Percentiles rank a stretch among this genome's conserved stretches.
phyloP scores from a whole-genome alignment of 2,797 vertebrate species.

The Eidolon dupreanum region DNA sequence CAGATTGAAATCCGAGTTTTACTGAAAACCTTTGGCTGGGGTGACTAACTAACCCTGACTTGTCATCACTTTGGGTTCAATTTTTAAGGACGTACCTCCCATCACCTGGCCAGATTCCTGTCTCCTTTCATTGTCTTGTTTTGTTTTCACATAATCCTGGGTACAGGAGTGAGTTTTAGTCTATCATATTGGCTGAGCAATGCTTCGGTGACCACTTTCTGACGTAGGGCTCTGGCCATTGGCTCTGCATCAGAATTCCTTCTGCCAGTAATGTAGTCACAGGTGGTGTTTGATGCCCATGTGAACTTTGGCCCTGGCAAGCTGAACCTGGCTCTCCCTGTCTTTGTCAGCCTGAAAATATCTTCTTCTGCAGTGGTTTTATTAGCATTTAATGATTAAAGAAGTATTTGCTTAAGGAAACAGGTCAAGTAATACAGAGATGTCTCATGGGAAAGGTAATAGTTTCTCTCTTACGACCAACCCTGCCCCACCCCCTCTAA shows the following conservation, averaged over 20 bases:
- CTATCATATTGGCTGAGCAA: accelerated
- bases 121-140: neutral
- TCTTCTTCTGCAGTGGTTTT: neutral
- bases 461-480: neutral
- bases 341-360: neutral
- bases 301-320: neutral
- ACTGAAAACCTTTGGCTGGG: neutral
- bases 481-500: neutral
- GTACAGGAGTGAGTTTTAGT: neutral
- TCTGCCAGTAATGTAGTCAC: neutral
- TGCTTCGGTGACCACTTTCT: neutral
- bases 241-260: neutral
- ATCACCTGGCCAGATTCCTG: neutral
- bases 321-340: neutral
- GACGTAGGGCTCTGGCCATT: neutral
- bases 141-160: neutral
- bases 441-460: neutral
- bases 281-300: neutral
- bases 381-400: too few species aligned
- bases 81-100: neutral
- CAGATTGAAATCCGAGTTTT: neutral
- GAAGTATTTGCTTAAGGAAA: neutral
- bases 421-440: neutral
- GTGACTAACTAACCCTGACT: accelerated
- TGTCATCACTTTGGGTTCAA: neutral